These are phyloP conservation scores for Himantopus leucocephalus DNA, from an alignment of 2,113 vertebrate species.

Conservation along the genomic window DNA sequence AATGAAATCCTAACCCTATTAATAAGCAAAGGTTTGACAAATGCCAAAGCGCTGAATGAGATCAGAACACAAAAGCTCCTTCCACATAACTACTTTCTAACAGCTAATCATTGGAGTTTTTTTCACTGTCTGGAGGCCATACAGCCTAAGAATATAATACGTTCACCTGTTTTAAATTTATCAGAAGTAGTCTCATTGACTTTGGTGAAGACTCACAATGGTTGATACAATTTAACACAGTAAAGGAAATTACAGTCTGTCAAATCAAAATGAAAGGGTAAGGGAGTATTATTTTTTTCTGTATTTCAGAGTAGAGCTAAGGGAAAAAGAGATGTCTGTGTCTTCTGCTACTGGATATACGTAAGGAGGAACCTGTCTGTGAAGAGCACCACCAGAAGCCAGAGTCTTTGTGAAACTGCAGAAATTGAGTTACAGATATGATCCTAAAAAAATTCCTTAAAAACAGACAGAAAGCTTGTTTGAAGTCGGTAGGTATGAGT, in stretches of 20 bases:
- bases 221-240: neutral
- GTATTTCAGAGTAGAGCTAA: neutral
- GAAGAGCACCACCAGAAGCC: neutral
- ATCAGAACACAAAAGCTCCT: neutral
- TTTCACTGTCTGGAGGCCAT: neutral
- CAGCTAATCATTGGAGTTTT: neutral
- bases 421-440: accelerated
- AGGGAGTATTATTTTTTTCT: neutral
- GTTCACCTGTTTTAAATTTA: neutral
- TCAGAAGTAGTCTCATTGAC: neutral
- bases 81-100: neutral
- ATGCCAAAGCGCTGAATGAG: neutral
- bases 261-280: neutral
- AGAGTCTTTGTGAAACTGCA: neutral
- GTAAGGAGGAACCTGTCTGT: accelerated
- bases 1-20: neutral
- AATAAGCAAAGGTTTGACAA: conserved; percentile 2
- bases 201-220: neutral
- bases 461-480: neutral
- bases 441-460: neutral
- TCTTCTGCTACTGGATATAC: neutral
- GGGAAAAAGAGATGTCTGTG: neutral
- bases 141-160: neutral
- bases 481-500: neutral
- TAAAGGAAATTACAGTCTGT: neutral